Base-by-base conservation (phyloP, 2,888 invertebrate genomes). In the Drosophila setosimentum region DNA sequence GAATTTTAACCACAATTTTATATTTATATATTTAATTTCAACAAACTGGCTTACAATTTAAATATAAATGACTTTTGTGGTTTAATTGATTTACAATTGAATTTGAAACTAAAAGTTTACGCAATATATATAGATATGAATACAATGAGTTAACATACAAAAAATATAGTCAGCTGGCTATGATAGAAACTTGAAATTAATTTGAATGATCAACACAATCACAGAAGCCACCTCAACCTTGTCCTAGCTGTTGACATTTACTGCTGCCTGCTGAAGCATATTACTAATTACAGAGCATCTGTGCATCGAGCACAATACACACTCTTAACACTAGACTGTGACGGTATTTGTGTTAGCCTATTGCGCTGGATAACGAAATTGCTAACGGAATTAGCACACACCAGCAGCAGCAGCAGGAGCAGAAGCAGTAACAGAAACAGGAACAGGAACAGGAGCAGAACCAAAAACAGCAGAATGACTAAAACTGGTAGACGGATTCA, bases 321-420 rank as follows among this genome's bases (percentile, higher is more conserved):
- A 21, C 1, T n/a, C 2, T 16, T 5, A 8, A 10, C 27, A 27
- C 16, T 40, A 51, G 59, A 1, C 29, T 58, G 35, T 6, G 24
- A 30, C 29, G 30, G 66, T 51, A 59, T 65, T 69, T 65, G 67
- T 69, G 72, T 76, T 73, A 67, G 67, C 63, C 59, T 80, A 77
- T 45, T 48, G 58, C 53, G 60, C 65, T 65, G 66, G 60, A 70
- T 64, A 83, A 70, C 73, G 72, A 75, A 87, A 88, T 88, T 82
- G 88, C 83, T 74, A 87, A 83, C 87, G 83, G 87, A 83, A 87
- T 88, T 87, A 85, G 85, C 78, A 76, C 79, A 86, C 70, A 24
- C 45, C 16, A 45, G 2, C 76, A 80, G 71, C 69, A 18, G 11
- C 3, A 67, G 21, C 48, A 50, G 51, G 2, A 8, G 3, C 1